These are phyloP conservation scores for Salticus scenicus DNA, from an alignment of 2,888 invertebrate species.

Conservation along the genomic window DNA sequence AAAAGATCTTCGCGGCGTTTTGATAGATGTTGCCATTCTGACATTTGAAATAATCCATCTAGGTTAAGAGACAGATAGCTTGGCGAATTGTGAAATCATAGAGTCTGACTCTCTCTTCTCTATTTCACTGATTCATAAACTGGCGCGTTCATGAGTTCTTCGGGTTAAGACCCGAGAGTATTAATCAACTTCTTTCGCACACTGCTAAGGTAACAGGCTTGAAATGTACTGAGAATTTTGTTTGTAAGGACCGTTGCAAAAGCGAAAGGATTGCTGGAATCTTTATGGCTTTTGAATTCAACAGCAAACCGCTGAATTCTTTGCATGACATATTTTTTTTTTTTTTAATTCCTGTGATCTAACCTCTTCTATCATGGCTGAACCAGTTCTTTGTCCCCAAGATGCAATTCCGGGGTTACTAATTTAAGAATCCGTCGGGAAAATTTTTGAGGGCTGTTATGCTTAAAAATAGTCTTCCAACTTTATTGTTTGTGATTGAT, in stretches of 20 bases:
- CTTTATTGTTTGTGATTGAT: constrained; percentile 44
- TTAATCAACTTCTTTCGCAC: constrained; percentile 47
- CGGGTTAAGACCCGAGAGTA: constrained; percentile 49
- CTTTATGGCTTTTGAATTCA: constrained; percentile 21
- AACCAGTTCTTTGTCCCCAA: constrained; percentile 11
- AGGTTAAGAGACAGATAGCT: constrained; percentile 51
- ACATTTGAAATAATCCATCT: constrained; percentile 66
- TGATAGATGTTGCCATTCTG: constrained; percentile 63
- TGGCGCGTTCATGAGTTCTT: not conserved
- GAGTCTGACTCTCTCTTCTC: constrained; percentile 24
- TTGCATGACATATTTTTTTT: constrained; percentile 30
- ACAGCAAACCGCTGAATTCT: constrained; percentile 26
- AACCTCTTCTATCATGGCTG: constrained; percentile 25
- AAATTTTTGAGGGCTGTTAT: constrained; percentile 22
- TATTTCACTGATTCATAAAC: not conserved
- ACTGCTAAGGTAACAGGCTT: constrained; percentile 39
- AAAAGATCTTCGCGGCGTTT: constrained; percentile 52
- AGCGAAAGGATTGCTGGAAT: constrained; percentile 31
- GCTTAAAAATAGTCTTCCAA: constrained; percentile 49
- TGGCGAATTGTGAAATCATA: constrained; percentile 31
- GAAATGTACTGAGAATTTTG: constrained; percentile 53
- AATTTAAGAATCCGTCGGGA: constrained; percentile 22
- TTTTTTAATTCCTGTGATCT: constrained; percentile 19
- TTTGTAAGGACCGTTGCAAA: constrained; percentile 42
- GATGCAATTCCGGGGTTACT: constrained; percentile 39